Evolutionary conservation across 2,113 vertebrate genomes (phyloP).

Genomic region (Ellobius talpinus): DNA sequence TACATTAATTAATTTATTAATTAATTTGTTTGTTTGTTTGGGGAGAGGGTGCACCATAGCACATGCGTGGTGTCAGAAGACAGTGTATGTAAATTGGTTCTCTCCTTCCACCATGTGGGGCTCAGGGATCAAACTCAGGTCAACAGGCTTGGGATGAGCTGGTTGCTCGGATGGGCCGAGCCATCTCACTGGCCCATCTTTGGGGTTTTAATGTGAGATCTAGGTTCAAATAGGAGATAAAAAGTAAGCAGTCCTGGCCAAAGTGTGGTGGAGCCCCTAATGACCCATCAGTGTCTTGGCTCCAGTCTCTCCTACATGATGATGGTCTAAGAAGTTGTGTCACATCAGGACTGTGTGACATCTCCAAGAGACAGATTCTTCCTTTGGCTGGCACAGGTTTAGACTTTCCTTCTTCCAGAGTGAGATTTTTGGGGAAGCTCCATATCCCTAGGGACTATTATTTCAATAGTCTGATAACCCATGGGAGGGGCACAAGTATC

Average conservation of each 20-base stretch:
- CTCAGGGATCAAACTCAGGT: neutral
- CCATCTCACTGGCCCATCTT: neutral
- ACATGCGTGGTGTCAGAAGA: neutral
- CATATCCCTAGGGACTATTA: neutral
- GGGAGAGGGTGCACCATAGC: neutral
- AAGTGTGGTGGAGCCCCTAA: neutral
- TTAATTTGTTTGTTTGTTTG: neutral
- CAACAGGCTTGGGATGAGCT: neutral
- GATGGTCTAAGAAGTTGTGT: neutral
- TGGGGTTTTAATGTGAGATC: neutral
- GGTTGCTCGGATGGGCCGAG: too few species aligned
- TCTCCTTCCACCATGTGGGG: neutral
- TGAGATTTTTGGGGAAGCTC: neutral
- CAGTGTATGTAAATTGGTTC: too few species aligned
- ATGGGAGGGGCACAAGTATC: neutral
- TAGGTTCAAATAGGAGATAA: too few species aligned
- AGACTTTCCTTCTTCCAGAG: neutral
- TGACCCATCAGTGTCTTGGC: too few species aligned
- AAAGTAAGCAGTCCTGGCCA: neutral
- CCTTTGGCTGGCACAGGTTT: neutral
- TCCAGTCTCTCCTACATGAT: neutral
- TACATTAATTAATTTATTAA: neutral
- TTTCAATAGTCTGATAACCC: neutral
- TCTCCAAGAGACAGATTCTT: neutral
- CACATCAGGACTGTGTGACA: neutral